phyloP scores from a whole-genome alignment of 2,113 vertebrate species.

The Saimiri boliviensis region DNA sequence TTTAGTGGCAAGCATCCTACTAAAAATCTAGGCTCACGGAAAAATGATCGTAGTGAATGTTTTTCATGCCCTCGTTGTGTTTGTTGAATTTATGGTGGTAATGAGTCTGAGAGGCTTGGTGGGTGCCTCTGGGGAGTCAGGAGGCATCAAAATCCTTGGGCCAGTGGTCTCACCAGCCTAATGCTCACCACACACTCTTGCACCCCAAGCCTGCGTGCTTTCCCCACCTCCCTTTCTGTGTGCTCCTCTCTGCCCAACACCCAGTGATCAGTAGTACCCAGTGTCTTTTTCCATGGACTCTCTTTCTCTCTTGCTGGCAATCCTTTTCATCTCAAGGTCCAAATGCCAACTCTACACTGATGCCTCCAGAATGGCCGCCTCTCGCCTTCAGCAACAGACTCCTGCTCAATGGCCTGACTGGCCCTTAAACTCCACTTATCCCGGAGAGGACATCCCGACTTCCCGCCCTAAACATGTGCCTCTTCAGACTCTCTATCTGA shows the following conservation, averaged over 20 bases:
- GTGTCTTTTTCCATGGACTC: not conserved
- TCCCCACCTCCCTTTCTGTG: not conserved
- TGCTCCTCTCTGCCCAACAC: too few species aligned
- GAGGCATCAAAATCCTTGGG: not conserved
- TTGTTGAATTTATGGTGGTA: rapidly evolving
- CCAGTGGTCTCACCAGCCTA: not conserved
- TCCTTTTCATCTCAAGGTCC: not conserved
- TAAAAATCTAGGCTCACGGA: not conserved
- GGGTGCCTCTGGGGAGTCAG: not conserved
- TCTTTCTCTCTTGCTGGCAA: too few species aligned
- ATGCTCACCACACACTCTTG: rapidly evolving
- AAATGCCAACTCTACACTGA: not conserved
- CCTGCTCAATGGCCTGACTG: not conserved
- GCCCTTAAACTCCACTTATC: not conserved
- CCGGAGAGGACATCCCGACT: not conserved
- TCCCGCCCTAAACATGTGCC: not conserved
- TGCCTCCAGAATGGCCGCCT: not conserved
- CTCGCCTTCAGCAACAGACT: not conserved
- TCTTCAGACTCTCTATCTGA: not conserved
- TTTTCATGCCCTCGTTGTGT: not conserved
- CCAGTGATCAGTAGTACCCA: rapidly evolving
- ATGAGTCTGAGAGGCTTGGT: not conserved
- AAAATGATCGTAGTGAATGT: too few species aligned
- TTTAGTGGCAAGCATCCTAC: not conserved
- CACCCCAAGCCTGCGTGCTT: rapidly evolving